These are phyloP conservation scores for Acipenser oxyrinchus DNA, from an alignment of 2,797 vertebrate genomes.

Conservation along the genomic window DNA sequence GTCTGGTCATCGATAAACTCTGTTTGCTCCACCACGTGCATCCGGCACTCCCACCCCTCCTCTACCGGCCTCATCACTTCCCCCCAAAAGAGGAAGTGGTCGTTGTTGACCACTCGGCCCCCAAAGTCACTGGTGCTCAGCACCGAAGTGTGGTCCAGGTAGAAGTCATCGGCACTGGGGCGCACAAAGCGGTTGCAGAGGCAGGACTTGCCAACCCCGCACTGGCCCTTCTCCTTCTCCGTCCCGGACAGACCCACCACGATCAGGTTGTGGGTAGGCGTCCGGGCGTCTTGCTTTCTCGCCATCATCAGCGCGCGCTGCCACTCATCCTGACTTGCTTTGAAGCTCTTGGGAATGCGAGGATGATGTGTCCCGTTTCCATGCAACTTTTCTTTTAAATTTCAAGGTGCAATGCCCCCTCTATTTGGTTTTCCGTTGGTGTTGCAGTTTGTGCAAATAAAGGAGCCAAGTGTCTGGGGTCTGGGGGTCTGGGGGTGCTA, in stretches of 20 bases:
- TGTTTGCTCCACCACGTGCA: conserved; percentile 94
- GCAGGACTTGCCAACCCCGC: conserved; percentile 94
- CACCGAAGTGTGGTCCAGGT: conserved; percentile 93
- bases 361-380: conserved; percentile 46
- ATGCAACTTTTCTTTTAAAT: conserved; percentile 28
- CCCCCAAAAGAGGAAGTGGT: conserved; percentile 98
- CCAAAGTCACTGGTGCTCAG: conserved; percentile 98
- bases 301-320: conserved; percentile 86
- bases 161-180: conserved; percentile 87
- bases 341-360: conserved; percentile 56
- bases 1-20: conserved; percentile 98
- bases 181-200: conserved; percentile 92
- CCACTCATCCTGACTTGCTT: conserved; percentile 79
- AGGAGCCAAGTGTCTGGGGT: not conserved
- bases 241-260: conserved; percentile 95
- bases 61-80: conserved; percentile 75
- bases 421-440: not conserved
- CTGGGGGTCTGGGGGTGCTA: conserved; percentile 5
- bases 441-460: not conserved
- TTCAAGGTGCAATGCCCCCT: not conserved
- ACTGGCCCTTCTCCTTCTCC: conserved; percentile 96
- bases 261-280: conserved; percentile 88
- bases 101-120: conserved; percentile 93
- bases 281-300: conserved; percentile 92
- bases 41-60: conserved; percentile 78